These are phyloP conservation scores for Drosophila persimilis DNA, from an alignment of 1,140 invertebrate species.

Conservation along the genomic window DNA sequence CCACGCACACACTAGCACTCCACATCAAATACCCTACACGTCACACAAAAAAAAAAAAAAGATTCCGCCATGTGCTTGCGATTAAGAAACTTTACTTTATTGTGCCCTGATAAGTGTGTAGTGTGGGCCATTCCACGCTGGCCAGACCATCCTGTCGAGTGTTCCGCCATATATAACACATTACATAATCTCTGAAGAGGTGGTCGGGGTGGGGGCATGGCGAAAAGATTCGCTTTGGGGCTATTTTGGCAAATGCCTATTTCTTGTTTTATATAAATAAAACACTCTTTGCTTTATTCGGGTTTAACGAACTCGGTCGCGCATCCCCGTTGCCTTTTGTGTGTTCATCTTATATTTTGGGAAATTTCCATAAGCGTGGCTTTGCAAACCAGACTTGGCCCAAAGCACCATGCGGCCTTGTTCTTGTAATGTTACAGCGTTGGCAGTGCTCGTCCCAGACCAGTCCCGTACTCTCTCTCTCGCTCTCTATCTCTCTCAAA, in stretches of 20 bases:
- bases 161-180: slow-evolving; percentile 30
- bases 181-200: slow-evolving; percentile 59
- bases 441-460: slow-evolving; percentile 11
- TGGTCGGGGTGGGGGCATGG: neutral
- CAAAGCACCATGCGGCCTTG: slow-evolving; percentile 24
- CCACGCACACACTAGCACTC: neutral
- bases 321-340: neutral
- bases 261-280: slow-evolving; percentile 63
- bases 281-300: slow-evolving; percentile 12
- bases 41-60: slow-evolving; percentile 51
- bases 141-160: slow-evolving; percentile 6
- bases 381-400: slow-evolving; percentile 45
- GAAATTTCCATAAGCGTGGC: slow-evolving; percentile 61
- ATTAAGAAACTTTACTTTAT: slow-evolving; percentile 58
- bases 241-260: slow-evolving; percentile 64
- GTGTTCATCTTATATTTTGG: slow-evolving; percentile 23
- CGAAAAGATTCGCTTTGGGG: slow-evolving; percentile 52
- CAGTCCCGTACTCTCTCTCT: slow-evolving; percentile 7
- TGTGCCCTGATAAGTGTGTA: slow-evolving; percentile 47
- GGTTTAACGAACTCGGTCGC: slow-evolving; percentile 62
- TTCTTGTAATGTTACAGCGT: slow-evolving; percentile 67
- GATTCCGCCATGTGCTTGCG: slow-evolving; percentile 67
- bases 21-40: slow-evolving; percentile 28
- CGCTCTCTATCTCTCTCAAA: slow-evolving; percentile 16
- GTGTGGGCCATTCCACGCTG: slow-evolving; percentile 12